Percentiles rank a stretch among this genome's conserved stretches.
Evolutionary conservation across 2,888 invertebrate genomes (phyloP).

Genomic region (Taphrorychus bicolor): DNA sequence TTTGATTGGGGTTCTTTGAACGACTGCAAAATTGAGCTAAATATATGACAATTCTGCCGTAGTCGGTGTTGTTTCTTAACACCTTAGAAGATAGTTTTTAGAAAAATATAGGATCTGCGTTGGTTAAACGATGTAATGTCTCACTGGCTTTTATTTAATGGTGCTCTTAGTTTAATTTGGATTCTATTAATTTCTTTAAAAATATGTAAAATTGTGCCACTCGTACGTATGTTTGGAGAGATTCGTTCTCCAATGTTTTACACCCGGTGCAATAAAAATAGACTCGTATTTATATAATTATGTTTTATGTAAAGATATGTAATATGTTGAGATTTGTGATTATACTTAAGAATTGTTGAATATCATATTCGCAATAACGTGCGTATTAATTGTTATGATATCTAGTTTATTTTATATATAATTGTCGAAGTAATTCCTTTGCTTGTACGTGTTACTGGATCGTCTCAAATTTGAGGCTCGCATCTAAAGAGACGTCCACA

Average conservation of each 20-base stretch:
- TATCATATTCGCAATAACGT: constrained; percentile 30
- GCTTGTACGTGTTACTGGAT: neutral
- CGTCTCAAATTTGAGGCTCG: neutral
- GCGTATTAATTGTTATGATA: constrained; percentile 27
- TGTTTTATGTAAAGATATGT: constrained; percentile 23
- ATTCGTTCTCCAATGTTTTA: neutral
- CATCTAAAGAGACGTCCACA: no score
- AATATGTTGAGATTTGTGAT: constrained; percentile 34
- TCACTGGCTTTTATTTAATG: constrained; percentile 29
- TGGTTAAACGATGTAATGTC: constrained; percentile 2
- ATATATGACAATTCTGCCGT: neutral
- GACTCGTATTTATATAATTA: constrained; percentile 27
- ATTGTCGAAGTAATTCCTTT: neutral
- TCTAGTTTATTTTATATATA: neutral
- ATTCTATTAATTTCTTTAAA: constrained; percentile 10
- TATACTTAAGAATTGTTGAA: constrained; percentile 25
- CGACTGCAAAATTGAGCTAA: neutral
- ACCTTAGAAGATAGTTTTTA: neutral
- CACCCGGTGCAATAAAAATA: constrained; percentile 36
- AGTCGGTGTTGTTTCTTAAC: neutral
- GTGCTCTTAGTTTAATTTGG: constrained; percentile 32
- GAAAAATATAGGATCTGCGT: neutral
- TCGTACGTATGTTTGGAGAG: constrained; percentile 12
- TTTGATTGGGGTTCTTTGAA: neutral
- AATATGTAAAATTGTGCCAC: constrained; percentile 34